Evolutionary conservation across 2,797 vertebrate genomes (phyloP), one percentile per base, ranked within the genome.

Genomic region (Schizopygopsis pylzovi): DNA sequence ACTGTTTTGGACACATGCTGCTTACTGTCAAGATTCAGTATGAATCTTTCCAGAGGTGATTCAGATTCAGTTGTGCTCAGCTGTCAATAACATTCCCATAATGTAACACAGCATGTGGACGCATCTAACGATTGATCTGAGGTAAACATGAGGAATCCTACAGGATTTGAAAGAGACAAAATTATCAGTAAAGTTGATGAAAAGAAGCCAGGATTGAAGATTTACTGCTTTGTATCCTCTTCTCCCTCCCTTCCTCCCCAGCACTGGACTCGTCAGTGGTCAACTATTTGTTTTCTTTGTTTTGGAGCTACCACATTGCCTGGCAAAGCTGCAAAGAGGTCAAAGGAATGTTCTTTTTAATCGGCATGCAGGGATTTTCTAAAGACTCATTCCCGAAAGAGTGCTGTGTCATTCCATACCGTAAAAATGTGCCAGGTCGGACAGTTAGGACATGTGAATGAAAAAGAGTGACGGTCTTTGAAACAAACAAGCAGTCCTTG

Each of bases 311-410:
- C 68, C 68, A 83, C 82, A 88, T 86, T 47, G 86, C 88, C 84
- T 67, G 67, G 90, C 86, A 86, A 72, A 89, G 93, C 91, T 88
- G 89, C 92, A 87, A 86, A 92, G 91, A 94, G 91, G 92, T 92
- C 90, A 33, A 89, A 93, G 94, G 93, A 95, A 95, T 96, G 94
- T 88, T 90, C 92, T 81, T 82, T 90, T 92, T 92, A 67, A 92
- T 93, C 90, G 82, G 90, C 87, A 89, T 82, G 63, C 25, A 22
- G 65, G 52, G 83, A 79, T 71, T 85, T 63, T 85, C 68, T 81
- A 80, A 81, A 85, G 84, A 39, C 7, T 6, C 18, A 0, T 85
- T 71, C 76, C 67, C 52, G 49, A 65, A 85, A 65, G 68, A 81
- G 22, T 39, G 28, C 54, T n/a, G 70, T 80, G 68, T 85, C 78